A percentile compares a stretch with the other conserved stretches of the same genome.
Conservation (phyloP, 2,113 vertebrate genomes). For the Grantiella picta region DNA sequence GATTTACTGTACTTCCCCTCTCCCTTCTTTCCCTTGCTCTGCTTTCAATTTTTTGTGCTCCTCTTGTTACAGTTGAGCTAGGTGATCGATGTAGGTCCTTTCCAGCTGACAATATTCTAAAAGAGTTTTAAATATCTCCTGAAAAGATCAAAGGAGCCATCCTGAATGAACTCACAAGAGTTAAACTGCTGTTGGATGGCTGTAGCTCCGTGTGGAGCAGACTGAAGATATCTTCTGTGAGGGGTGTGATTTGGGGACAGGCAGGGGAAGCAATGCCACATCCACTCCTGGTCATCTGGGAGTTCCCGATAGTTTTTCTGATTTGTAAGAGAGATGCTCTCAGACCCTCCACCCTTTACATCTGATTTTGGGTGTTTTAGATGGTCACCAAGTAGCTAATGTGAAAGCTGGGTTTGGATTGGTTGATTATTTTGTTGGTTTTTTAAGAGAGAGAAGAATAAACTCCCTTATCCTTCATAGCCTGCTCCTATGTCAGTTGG, state of each 20-base stretch:
- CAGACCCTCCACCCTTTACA: background rate
- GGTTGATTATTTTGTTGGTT: background rate
- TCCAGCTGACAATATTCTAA: background rate
- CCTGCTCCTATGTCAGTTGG: background rate
- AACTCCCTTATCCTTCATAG: background rate
- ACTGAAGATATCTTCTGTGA: background rate
- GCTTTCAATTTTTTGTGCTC: background rate
- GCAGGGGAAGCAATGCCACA: background rate
- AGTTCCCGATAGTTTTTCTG: background rate
- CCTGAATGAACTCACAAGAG: background rate
- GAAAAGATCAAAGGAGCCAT: background rate
- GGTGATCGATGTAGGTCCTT: background rate
- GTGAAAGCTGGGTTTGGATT: background rate
- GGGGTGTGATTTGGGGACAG: background rate
- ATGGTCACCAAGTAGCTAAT: background rate
- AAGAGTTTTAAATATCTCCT: background rate
- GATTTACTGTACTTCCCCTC: conserved; percentile 24
- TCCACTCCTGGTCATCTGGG: background rate
- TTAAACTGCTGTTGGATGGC: background rate
- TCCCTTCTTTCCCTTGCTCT: background rate
- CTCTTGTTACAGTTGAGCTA: background rate
- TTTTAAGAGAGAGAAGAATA: background rate
- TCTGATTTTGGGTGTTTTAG: background rate
- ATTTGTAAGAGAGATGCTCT: background rate
- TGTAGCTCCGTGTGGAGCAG: background rate